Evolutionary conservation across 2,797 vertebrate genomes (phyloP).

Genomic region (Dendrocincla tyrannina): DNA sequence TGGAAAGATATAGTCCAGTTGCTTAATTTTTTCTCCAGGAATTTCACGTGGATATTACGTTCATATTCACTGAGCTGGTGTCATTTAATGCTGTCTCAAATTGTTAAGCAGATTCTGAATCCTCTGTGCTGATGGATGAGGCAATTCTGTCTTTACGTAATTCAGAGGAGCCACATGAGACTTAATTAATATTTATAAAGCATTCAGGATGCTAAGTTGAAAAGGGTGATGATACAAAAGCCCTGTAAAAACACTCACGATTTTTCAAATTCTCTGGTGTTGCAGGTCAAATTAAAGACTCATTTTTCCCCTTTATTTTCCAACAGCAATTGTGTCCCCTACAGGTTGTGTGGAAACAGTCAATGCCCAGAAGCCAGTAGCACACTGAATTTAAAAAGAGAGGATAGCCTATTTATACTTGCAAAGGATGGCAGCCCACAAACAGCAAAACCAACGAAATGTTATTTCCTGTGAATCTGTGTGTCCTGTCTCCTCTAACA

Average conservation of each 20-base stretch:
- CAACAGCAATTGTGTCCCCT: constrained; percentile 24
- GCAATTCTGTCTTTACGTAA: constrained; percentile 43
- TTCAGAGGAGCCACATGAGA: constrained; percentile 46
- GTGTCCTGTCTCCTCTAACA: background rate
- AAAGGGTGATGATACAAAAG: constrained; percentile 43
- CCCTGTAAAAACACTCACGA: background rate
- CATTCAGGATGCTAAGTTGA: constrained; percentile 38
- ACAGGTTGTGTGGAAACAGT: background rate
- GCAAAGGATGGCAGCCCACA: background rate
- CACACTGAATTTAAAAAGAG: background rate
- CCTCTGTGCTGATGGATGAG: constrained; percentile 41
- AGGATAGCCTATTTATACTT: background rate
- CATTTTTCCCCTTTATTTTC: background rate
- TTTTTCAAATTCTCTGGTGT: constrained; percentile 41
- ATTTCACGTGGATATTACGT: background rate
- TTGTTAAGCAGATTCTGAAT: constrained; percentile 29
- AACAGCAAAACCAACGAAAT: background rate
- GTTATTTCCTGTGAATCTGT: background rate
- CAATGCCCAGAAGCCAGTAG: background rate
- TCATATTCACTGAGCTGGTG: background rate
- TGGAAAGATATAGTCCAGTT: background rate
- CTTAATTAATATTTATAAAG: constrained; percentile 63
- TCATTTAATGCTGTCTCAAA: constrained; percentile 4
- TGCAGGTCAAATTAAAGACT: constrained; percentile 20
- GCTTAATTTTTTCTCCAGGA: background rate